These are phyloP conservation scores for Bothrops jararaca DNA, from an alignment of 2,113 vertebrate species.

Conservation along the genomic window DNA sequence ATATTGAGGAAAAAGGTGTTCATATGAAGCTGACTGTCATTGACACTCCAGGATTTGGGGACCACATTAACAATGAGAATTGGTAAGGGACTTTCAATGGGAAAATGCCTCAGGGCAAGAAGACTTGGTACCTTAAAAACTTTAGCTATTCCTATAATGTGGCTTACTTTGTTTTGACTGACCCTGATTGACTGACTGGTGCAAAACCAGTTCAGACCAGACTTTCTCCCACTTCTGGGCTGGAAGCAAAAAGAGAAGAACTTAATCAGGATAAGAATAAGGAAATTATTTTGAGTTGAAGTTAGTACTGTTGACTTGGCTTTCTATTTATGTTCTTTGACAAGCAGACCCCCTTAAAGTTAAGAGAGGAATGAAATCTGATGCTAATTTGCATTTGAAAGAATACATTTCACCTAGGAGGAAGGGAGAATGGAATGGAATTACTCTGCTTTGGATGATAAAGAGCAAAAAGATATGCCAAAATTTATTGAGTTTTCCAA, in stretches of 20 bases:
- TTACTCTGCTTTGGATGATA: not conserved
- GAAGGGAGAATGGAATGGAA: not conserved
- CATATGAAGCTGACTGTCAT: constrained; percentile 97
- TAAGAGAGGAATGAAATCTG: not conserved
- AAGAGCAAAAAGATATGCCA: not conserved
- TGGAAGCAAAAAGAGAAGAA: not conserved
- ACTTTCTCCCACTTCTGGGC: not conserved
- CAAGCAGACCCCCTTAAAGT: not conserved
- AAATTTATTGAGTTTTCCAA: not conserved
- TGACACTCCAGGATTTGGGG: constrained; percentile 94
- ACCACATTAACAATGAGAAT: constrained; percentile 99
- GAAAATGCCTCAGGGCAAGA: not conserved
- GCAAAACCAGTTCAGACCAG: not conserved
- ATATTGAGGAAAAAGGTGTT: constrained; percentile 96
- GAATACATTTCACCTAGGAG: not conserved
- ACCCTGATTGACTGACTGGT: not conserved
- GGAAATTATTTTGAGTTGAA: too few relatives aligned
- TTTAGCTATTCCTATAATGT: not conserved
- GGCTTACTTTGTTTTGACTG: not conserved
- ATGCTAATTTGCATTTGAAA: not conserved
- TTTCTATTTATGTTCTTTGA: not conserved
- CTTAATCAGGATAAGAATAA: not conserved
- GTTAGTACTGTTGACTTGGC: not conserved
- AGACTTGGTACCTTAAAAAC: not conserved
- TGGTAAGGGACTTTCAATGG: constrained; percentile 74